Base-by-base conservation (phyloP, 2,113 vertebrate species). In the Megalops atlanticus region DNA sequence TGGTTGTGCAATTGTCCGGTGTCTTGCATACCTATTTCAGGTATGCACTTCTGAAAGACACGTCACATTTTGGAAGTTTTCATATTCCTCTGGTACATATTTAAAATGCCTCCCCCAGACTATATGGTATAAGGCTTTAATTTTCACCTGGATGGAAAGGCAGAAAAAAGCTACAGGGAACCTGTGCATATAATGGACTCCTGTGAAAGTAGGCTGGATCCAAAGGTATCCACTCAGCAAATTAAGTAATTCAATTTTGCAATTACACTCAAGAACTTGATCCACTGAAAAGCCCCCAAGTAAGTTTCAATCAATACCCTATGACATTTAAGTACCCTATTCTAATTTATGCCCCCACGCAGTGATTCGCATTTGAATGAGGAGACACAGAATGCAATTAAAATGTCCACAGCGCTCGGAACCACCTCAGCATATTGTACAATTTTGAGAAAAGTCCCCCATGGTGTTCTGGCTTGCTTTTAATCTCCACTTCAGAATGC, bases 251-350 rank as follows among this genome's bases (percentile, higher is more conserved):
- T 76, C 64, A 81, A 82, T 78, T 82, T 84, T 82, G 35, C 49
- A 83, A 80, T 84, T 86, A 36, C 45, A 41, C 71, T 80, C 76
- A 64, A 69, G 54, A 78, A 68, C 39, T 58, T 84, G 81, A 82
- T 86, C 84, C 68, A 74, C 75, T 81, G 73, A 74, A 79, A 81
- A 77, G 71, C 80, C 80, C 80, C 83, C 69, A 76, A 78, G 52
- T 82, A 83, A 64, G 80, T 86, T 81, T 81, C 70, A 85, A 76
- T 85, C 77, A 79, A 85, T 85, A 85, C 78, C 35, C 27, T 77
- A 72, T 80, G 70, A 75, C 79, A 81, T 85, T 87, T 82, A 85
- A 83, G 80, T 74, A 52, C 47, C 80, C 70, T 70, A 5, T 54
- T 80, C 74, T 84, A 74, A 85, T 82, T 82, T 74, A 73, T 78